phyloP scores from a whole-genome alignment of 2,797 vertebrate species.

The Macrochelys suwanniensis region DNA sequence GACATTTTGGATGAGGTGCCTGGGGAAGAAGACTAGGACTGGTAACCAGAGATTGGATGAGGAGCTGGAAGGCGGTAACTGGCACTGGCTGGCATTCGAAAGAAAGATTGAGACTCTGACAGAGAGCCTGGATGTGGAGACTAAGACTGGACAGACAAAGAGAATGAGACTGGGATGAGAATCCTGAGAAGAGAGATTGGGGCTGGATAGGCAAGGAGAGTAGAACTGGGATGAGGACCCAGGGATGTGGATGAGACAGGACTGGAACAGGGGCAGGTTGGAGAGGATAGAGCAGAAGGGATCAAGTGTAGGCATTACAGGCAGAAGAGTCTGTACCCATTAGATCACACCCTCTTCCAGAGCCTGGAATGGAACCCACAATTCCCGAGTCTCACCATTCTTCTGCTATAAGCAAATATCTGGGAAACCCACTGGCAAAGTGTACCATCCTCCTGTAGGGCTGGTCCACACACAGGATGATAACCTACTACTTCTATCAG shows the following conservation, averaged over 20 bases:
- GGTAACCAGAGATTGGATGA: background rate
- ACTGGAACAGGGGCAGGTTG: background rate
- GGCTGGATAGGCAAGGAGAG: background rate
- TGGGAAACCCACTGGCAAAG: background rate
- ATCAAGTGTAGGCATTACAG: background rate
- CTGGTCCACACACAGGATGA: background rate
- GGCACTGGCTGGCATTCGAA: background rate
- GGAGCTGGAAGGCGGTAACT: background rate
- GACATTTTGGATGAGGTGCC: background rate
- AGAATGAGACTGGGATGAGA: background rate
- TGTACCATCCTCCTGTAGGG: background rate
- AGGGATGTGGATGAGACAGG: background rate
- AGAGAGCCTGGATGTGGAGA: background rate
- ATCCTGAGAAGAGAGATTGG: background rate
- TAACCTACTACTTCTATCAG: background rate
- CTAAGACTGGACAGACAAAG: background rate
- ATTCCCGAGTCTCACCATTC: background rate
- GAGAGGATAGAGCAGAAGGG: background rate
- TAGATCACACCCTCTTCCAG: background rate
- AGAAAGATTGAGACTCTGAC: background rate
- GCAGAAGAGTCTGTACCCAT: background rate
- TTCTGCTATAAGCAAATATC: background rate
- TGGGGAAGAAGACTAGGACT: background rate
- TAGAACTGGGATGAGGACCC: background rate
- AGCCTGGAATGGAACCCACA: background rate